A percentile compares a stretch with the other conserved stretches of the same genome.
phyloP scores from a whole-genome alignment of 2,113 vertebrate species.

The Macaca fascicularis region DNA sequence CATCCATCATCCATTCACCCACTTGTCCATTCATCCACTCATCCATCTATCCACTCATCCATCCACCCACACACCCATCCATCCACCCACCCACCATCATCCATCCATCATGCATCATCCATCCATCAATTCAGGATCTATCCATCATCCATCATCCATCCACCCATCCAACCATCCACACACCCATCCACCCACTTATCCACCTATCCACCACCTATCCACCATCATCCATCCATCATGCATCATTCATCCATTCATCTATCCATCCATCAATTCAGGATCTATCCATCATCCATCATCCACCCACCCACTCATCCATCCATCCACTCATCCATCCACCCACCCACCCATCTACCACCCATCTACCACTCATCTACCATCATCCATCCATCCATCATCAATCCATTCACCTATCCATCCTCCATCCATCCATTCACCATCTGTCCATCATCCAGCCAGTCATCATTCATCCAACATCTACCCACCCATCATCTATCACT shows the following conservation, averaged over 20 bases:
- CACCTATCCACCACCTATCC: not conserved
- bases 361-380: not conserved
- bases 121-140: too few species aligned
- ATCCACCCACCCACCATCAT: not conserved
- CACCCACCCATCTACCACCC: too few species aligned
- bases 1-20: too few species aligned
- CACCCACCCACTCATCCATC: not conserved
- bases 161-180: not conserved
- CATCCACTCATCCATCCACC: not conserved
- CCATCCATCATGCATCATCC: too few species aligned
- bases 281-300: not conserved
- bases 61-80: not conserved
- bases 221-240: not conserved
- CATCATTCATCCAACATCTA: not conserved
- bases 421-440: not conserved
- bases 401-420: too few species aligned
- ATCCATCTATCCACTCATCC: not conserved
- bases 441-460: not conserved
- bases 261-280: too few species aligned
- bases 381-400: not conserved
- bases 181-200: not conserved
- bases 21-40: not conserved
- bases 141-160: too few species aligned
- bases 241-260: too few species aligned
- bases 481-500: too few species aligned